Base-by-base conservation (phyloP, 2,797 vertebrate genomes). In the Sebastiscus albofasciatus region DNA sequence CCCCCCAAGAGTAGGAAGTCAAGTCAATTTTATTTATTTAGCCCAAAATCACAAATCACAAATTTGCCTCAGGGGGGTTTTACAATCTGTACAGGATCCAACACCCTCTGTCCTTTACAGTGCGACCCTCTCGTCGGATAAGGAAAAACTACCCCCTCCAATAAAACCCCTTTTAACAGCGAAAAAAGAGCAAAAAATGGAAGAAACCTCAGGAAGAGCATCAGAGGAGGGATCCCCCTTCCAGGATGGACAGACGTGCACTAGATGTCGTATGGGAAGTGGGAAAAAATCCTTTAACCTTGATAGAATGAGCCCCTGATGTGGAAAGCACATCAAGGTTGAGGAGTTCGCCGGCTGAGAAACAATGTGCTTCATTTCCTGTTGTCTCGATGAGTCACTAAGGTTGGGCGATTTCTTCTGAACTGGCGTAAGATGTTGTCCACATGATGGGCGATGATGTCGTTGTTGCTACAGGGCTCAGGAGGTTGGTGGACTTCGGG, bases 241-340 rank as follows among this genome's bases (percentile, higher is more conserved):
- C 36, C 13, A 39, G 36, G 36, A 14, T 39, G 36, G 36, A 39
- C 36, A 14, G 36, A 39, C 5, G 36, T 39, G 36, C 36, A 14
- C 0, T 39, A 39, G 36, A 39, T 39, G 36, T 39, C 36, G 13
- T 39, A 13, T 72, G 42, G 66, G 59, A 80, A 66, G 65, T 42
- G 39, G 6, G 16, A 46, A 18, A 46, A 46, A 18, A 46, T 7
- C 71, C 54, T 68, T 84, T 56, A 70, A 77, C 59, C 67, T 80
- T 12, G 4, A 79, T 26, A 67, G 76, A 85, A 88, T 87, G 79
- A 83, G 49, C 31, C 14, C 74, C 34, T 70, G 74, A 89, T 92
- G 74, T 94, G 92, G 89, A 80, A 92, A 93, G 84, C 9, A 10
- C 42, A 82, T 95, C 62, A 87, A 74, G 46, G 49, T 79, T 77